Base-by-base conservation (phyloP, 2,888 invertebrate species). In the Acronicta aceris region DNA sequence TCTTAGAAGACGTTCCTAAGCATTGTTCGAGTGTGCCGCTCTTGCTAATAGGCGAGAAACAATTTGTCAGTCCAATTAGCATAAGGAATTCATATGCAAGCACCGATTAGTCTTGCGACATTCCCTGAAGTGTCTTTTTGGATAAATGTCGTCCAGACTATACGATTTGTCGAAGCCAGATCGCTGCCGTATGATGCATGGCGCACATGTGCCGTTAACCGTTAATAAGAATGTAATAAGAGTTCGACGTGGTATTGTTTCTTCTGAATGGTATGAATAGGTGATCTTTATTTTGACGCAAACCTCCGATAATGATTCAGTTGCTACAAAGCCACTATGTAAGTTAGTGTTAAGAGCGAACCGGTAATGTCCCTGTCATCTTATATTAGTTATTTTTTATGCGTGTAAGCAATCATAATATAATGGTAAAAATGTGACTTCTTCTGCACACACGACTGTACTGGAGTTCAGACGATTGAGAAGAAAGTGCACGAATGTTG, bases 61-160 rank as follows among this genome's bases (percentile, higher is more conserved):
- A 72, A 87, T 86, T 82, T 76, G 80, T 83, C 81, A 81, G 74
- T 66, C 81, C 84, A 87, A 87, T 87, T 87, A 87, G 84, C 78
- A 66, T 64, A 59, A 76, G 83, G 81, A 84, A 86, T 86, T 77
- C 79, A 78, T 82, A 81, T 66, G 74, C 72, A 65, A 67, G 66
- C 74, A 71, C 51, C 78, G 68, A 85, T 85, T 83, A 78, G 81
- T 84, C 79, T 69, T 49, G 33, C 50, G 61, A 56, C 54, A 60
- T 71, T 71, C 62, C 66, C 59, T 71, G 65, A 66, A 67, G 64
- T 65, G 71, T 77, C 72, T 72, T 79, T 78, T 71, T 73, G 63
- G 66, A 57, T 55, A 47, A n/a, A 38, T 33, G 68, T 68, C 67
- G 54, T 43, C 33, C 54, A 36, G 60, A 65, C 54, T 59, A 51